A percentile compares a stretch with the other conserved stretches of the same genome.
Evolutionary conservation across 2,888 invertebrate species (phyloP).

Genomic region (Rhingia campestris): DNA sequence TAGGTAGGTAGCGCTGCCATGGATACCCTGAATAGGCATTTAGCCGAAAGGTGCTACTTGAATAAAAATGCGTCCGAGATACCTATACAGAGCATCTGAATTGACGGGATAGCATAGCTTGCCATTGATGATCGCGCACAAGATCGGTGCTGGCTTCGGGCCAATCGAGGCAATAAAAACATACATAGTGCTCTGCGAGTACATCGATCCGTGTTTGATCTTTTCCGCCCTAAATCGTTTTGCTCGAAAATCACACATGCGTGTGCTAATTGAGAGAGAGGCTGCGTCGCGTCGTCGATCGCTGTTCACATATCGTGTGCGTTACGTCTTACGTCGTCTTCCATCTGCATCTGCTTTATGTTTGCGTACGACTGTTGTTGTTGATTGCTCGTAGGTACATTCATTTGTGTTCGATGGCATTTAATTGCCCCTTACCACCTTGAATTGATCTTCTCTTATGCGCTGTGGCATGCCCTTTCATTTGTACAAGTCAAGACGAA

Average conservation of each 20-base stretch:
- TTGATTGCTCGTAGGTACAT: slow-evolving; percentile 35
- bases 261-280: slow-evolving; percentile 73
- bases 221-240: slow-evolving; percentile 54
- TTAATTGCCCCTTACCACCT: slow-evolving; percentile 71
- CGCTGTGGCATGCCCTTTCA: slow-evolving; percentile 44
- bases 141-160: slow-evolving; percentile 64
- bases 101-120: slow-evolving; percentile 53
- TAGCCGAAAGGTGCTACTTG: slow-evolving; percentile 69
- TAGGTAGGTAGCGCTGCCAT: slow-evolving; percentile 6
- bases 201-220: slow-evolving; percentile 44
- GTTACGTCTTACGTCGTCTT: slow-evolving; percentile 25
- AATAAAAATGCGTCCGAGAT: slow-evolving; percentile 46
- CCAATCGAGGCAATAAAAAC: slow-evolving; percentile 67
- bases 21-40: slow-evolving; percentile 34
- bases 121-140: slow-evolving; percentile 56
- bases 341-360: neutral
- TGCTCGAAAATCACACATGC: slow-evolving; percentile 71
- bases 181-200: slow-evolving; percentile 48
- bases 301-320: slow-evolving; percentile 33
- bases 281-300: slow-evolving; percentile 28
- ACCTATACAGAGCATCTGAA: slow-evolving; percentile 13
- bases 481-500: slow-evolving; percentile 49
- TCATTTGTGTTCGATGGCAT: slow-evolving; percentile 61
- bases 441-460: slow-evolving; percentile 57
- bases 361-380: slow-evolving; percentile 28